phyloP scores from a whole-genome alignment of 2,888 invertebrate species.

The Catocala fraxini region DNA sequence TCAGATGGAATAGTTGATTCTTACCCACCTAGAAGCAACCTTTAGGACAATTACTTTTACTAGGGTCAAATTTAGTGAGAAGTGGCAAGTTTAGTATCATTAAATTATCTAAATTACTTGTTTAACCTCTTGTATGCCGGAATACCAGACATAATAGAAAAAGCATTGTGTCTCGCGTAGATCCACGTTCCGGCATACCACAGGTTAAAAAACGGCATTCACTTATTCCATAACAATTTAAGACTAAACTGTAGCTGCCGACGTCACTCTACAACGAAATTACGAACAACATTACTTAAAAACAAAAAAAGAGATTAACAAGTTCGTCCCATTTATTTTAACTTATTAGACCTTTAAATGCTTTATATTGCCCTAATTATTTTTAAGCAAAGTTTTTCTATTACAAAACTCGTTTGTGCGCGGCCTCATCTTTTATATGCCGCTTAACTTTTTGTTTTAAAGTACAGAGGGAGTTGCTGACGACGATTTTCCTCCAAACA shows the following conservation, averaged over 20 bases:
- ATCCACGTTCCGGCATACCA: no score
- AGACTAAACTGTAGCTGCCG: neutral
- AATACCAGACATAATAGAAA: no score
- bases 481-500: constrained; percentile 20
- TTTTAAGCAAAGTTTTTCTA: constrained; percentile 53
- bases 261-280: neutral
- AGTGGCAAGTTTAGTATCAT: no score
- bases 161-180: no score
- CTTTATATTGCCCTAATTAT: constrained; percentile 45
- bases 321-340: constrained; percentile 20
- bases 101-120: no score
- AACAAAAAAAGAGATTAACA: constrained; percentile 7
- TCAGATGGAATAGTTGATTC: no score
- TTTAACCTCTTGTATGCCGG: no score
- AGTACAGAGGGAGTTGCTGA: constrained; percentile 40
- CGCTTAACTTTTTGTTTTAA: constrained; percentile 48
- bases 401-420: constrained; percentile 52
- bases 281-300: constrained; percentile 1
- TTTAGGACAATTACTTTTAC: no score
- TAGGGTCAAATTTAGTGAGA: no score
- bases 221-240: no score
- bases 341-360: constrained; percentile 26
- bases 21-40: no score
- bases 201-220: no score
- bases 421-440: constrained; percentile 42